These are phyloP conservation scores for Drosophila neocordata DNA, from an alignment of 1,140 invertebrate genomes.

Conservation along the genomic window DNA sequence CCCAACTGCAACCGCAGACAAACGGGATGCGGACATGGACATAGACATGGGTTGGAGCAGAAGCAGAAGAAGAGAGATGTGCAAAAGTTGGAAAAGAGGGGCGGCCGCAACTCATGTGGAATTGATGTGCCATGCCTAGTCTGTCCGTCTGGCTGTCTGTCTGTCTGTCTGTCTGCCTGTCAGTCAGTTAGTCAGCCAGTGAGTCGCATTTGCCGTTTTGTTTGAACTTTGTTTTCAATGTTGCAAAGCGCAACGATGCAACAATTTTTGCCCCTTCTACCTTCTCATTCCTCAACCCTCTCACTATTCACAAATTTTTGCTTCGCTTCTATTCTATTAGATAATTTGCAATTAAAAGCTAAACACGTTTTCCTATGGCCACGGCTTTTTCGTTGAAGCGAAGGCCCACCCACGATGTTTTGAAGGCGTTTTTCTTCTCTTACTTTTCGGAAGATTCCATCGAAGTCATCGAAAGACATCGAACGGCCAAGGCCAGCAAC, in stretches of 20 bases:
- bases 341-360: slow-evolving; percentile 80
- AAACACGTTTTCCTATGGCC: slow-evolving; percentile 62
- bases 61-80: slow-evolving; percentile 16
- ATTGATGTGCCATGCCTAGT: slow-evolving; percentile 77
- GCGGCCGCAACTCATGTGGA: slow-evolving; percentile 74
- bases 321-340: slow-evolving; percentile 38
- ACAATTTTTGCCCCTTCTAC: slow-evolving; percentile 2
- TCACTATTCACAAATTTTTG: not conserved
- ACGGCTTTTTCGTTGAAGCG: slow-evolving; percentile 39
- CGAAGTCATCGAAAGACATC: slow-evolving; percentile 41
- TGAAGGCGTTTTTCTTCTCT: slow-evolving; percentile 48
- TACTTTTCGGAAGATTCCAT: slow-evolving; percentile 28
- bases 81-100: slow-evolving; percentile 30
- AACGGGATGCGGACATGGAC: slow-evolving; percentile 58
- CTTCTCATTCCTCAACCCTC: not conserved
- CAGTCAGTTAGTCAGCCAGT: slow-evolving; percentile 15
- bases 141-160: slow-evolving; percentile 53
- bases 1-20: slow-evolving; percentile 58
- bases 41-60: slow-evolving; percentile 37
- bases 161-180: slow-evolving; percentile 25
- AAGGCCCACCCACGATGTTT: slow-evolving; percentile 65
- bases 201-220: slow-evolving; percentile 50
- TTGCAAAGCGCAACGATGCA: slow-evolving; percentile 57
- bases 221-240: slow-evolving; percentile 79
- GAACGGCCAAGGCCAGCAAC: slow-evolving; percentile 71